Base-by-base conservation (phyloP, 2,113 vertebrate genomes). In the Polypterus senegalus region DNA sequence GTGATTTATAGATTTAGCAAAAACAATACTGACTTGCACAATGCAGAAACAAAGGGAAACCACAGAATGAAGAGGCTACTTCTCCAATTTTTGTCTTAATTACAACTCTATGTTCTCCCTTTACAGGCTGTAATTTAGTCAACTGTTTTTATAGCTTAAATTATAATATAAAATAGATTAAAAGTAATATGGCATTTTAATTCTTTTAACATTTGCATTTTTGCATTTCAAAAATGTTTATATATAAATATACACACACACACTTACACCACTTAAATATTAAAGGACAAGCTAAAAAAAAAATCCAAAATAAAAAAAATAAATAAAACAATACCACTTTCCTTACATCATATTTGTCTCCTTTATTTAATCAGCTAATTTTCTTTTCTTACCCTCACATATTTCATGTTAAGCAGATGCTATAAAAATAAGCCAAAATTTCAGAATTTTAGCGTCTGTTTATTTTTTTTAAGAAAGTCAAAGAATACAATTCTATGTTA, bases 141-240 rank as follows among this genome's bases (percentile, higher is more conserved):
- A 58, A 45, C 56, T 43, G 4, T 58, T 58, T 56, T 58, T 58
- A 58, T 45, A 58, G 46, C 27, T 58, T 27, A 45, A 58, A 58
- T 58, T 43, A 58, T 45, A 57, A 58, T 55, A 55, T 55, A 55
- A 58, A 58, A 27, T 27, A 44, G 43, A 58, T 58, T 58, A 58
- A 45, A 58, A 58, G 56, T 58, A 43, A 58, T 58, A 43, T 43
- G 27, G 1, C 27, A 27, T 27, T 27, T 27, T 27, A 27, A 58
- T 58, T 58, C 56, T 58, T 58, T 58, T 45, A 44, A 57, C 54
- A 56, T 56, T n/a, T 58, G 56, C 46, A 43, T 11, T 58, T 45
- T 27, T 45, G 43, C 43, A 43, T 45, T 56, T 56, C 54, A 11
- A 3, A n/a, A 56, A 27, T 27, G 27, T 27, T 27, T 27, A 27